Conservation (phyloP, 2,797 vertebrate species). For the Chiroxiphia lanceolata region DNA sequence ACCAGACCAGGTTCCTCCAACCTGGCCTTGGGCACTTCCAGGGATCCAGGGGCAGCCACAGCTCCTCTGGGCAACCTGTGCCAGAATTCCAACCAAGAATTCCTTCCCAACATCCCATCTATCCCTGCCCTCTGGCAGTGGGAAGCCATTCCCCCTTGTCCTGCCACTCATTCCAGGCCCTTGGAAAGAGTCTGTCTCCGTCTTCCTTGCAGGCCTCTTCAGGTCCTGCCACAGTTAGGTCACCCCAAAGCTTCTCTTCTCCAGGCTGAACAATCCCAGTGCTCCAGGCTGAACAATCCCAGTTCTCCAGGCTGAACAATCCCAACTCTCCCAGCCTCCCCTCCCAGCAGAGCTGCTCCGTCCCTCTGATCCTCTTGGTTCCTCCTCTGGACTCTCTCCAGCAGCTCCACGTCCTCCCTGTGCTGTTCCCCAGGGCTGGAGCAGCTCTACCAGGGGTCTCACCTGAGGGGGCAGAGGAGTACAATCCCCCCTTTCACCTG, state of each 20-base stretch:
- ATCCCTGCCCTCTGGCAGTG: neutral
- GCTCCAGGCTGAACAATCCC: neutral
- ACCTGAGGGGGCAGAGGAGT: neutral
- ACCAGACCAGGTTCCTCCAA: accelerated
- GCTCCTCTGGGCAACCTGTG: neutral
- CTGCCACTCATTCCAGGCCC: neutral
- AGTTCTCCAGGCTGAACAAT: neutral
- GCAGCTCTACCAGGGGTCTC: neutral
- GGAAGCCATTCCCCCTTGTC: neutral
- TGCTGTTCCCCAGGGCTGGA: neutral
- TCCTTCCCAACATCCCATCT: neutral
- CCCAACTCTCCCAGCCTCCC: neutral
- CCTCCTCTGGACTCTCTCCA: neutral
- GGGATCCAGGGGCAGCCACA: neutral
- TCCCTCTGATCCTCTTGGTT: neutral
- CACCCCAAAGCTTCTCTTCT: neutral
- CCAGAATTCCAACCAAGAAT: neutral
- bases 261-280: neutral
- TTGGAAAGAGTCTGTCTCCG: accelerated
- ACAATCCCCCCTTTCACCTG: neutral
- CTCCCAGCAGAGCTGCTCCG: neutral
- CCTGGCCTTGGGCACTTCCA: neutral
- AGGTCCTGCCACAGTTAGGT: accelerated
- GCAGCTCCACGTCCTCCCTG: accelerated
- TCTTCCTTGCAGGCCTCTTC: neutral